phyloP scores from a whole-genome alignment of 2,113 vertebrate genomes.

The Dipodomys spectabilis region DNA sequence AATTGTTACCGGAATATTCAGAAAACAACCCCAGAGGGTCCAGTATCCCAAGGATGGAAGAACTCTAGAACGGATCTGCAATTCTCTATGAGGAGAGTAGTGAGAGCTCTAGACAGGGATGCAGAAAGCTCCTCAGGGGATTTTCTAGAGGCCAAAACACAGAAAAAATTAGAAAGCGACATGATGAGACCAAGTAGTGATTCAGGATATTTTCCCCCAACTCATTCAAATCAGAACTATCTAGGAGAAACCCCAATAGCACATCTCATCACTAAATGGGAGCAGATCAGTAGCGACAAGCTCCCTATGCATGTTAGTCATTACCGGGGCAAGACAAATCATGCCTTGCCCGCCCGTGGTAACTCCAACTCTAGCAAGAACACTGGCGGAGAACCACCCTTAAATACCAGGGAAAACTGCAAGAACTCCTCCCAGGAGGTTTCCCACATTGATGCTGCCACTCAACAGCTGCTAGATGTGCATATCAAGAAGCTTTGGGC shows the following conservation, averaged over 20 bases:
- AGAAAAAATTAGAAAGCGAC: too few species aligned
- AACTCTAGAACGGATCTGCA: too few species aligned
- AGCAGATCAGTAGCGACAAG: rapidly evolving
- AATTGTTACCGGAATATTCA: rapidly evolving
- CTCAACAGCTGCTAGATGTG: neutral
- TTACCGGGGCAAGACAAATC: neutral
- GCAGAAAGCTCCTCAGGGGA: neutral
- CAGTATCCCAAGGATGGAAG: neutral
- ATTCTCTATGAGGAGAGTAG: rapidly evolving
- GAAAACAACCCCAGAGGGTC: rapidly evolving
- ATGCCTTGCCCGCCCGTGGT: too few species aligned
- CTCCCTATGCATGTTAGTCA: neutral
- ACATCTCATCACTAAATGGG: neutral
- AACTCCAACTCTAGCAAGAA: neutral
- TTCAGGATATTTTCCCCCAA: rapidly evolving
- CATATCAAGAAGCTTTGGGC: neutral
- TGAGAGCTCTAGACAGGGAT: rapidly evolving
- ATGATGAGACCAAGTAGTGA: neutral
- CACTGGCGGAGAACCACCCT: neutral
- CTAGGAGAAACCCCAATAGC: neutral
- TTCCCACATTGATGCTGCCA: neutral
- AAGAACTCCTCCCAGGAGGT: too few species aligned
- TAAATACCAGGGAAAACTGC: rapidly evolving
- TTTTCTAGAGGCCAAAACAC: rapidly evolving
- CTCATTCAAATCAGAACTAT: neutral